These are phyloP conservation scores for Trachelipus rathkii DNA, from an alignment of 1,140 invertebrate species.

Conservation along the genomic window DNA sequence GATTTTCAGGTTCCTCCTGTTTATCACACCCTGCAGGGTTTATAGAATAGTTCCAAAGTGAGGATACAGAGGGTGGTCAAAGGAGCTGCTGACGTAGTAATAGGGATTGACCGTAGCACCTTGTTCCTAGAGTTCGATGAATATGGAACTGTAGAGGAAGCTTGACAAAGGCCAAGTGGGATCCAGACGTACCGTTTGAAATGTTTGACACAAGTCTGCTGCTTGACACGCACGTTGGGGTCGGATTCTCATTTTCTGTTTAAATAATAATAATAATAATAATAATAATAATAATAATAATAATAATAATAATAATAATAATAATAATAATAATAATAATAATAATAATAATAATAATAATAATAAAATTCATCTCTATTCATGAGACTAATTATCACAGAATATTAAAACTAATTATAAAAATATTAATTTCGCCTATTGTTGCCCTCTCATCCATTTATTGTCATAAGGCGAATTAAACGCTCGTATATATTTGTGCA, in stretches of 20 bases:
- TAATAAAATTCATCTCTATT: too few species aligned
- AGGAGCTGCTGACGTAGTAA: neutral
- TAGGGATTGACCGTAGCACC: neutral
- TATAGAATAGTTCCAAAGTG: neutral
- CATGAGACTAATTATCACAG: too few species aligned
- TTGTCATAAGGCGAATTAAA: too few species aligned
- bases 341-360: too few species aligned
- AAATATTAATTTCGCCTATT: too few species aligned
- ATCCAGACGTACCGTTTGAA: neutral
- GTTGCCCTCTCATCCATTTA: too few species aligned
- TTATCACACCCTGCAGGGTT: neutral
- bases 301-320: too few species aligned
- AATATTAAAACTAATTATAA: too few species aligned
- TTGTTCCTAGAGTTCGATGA: neutral
- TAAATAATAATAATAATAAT: too few species aligned
- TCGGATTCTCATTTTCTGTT: neutral
- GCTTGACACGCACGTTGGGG: neutral
- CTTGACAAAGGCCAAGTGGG: neutral
- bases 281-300: too few species aligned
- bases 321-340: too few species aligned
- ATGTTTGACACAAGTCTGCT: neutral
- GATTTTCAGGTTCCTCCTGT: neutral
- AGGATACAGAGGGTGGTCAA: neutral
- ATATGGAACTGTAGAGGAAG: neutral
- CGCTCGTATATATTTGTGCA: too few species aligned